Base-by-base conservation (phyloP, 2,797 vertebrate genomes). In the Sebastes reedi region DNA sequence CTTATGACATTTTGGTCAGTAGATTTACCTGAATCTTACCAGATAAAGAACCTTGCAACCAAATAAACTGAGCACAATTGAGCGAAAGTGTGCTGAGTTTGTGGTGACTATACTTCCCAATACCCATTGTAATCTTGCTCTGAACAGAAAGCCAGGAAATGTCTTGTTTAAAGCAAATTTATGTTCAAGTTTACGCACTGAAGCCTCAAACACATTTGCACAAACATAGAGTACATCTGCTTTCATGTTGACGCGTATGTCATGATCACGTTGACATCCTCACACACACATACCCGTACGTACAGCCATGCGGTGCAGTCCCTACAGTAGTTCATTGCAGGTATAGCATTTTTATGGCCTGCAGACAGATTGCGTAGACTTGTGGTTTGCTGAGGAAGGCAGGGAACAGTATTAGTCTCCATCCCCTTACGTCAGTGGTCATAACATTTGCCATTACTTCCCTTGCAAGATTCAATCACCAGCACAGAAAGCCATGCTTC, bases 361-460 rank as follows among this genome's bases (percentile, higher is more conserved):
- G 80, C 75, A 82, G 86, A 88, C 80, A 71, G 87, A 91, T 89
- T 90, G 89, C 67, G 39, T 66, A 27, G 84, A 88, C 91, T 67
- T 67, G 84, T 8, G 82, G 81, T 91, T 93, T 87, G 83, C 86
- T 66, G 85, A 89, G 85, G 88, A 82, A 84, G 87, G 89, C 87
- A 71, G 67, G 69, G 80, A 87, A 66, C 70, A 18, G 71, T 85
- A 90, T 92, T 88, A 76, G 91, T 92, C 93, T 91, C 90, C 84
- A 88, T 92, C 90, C 89, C 85, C 80, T 92, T 91, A 94, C 87
- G 88, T 94, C 93, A 93, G 81, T 84, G 90, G 88, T 90, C 86
- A 91, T 94, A 93, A 94, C 91, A 87, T 91, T 87, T 87, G 90
- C 89, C 91, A 94, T 94, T 92, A 92, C 91, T 92, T 90, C 88